Base-by-base conservation (phyloP, 2,797 vertebrate species). In the Emydoidea blandingii region DNA sequence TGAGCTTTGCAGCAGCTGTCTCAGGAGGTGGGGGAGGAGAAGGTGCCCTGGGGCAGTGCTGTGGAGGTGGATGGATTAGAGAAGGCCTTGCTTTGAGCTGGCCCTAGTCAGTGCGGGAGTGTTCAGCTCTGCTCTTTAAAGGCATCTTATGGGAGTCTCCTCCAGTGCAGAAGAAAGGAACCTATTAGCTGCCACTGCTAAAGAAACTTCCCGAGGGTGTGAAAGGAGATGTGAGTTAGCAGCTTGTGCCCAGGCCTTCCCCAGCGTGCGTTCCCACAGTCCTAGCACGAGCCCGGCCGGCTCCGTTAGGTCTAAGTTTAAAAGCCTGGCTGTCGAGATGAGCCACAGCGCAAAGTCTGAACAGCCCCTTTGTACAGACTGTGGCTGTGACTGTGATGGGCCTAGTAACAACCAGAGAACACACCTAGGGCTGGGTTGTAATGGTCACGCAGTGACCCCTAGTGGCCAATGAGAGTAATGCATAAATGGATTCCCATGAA, bases 161-260 rank as follows among this genome's bases (percentile, higher is more conserved):
- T 65, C 31, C 15, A 9, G 34, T 34, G 68, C 68, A 44, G 68
- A 44, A 74, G 68, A 25, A 74, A 44, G n/a, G 68, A 74, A 44
- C 68, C 68, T 41, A 27, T 5, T 25, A 21, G 34, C 62, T 16
- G 29, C 14, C 31, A 15, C 31, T 34, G 25, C 56, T 29, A 57
- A 57, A 29, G 6, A n/a, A n/a, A 65, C 37, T 4, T 27, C 21
- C 68, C 68, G 5, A 6, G 21, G 37, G 41, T 23, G 37, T 6
- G 11, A 44, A 41, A 25, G 68, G 12, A 25, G n/a, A 44, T 27
- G 37, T 25, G 37, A 25, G 37, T 23, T 25, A 44, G 7, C 5
- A 41, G 9, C 37, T 12, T 0, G 19, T 9, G 18, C 34, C 7
- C 5, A 5, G n/a, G 8, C 19, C n/a, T 72, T n/a, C 41, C n/a